Conservation (phyloP, 2,888 invertebrate species). For the Caenorhabditis drosophilae region DNA sequence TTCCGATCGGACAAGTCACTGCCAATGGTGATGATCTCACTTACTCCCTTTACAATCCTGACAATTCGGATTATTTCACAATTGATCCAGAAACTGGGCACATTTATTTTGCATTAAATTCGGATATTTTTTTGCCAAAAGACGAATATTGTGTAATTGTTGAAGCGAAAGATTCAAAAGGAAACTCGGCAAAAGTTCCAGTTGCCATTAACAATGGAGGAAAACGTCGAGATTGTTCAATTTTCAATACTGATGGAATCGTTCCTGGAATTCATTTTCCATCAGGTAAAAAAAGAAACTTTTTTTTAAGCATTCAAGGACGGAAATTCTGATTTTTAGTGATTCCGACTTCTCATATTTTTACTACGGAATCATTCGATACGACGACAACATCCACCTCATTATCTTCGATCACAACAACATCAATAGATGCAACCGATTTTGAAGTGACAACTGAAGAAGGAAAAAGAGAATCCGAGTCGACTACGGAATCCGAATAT, state of each 20-base stretch:
- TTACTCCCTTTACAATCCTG: constrained; percentile 40
- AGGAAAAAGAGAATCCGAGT: not conserved
- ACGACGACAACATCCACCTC: not conserved
- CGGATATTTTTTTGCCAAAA: constrained; percentile 12
- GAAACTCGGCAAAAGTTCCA: constrained; percentile 34
- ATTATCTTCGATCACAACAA: not conserved
- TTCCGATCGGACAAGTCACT: constrained; percentile 30
- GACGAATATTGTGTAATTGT: constrained; percentile 43
- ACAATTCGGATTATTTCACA: constrained; percentile 27
- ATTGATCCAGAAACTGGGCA: constrained; percentile 30
- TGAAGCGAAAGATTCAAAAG: constrained; percentile 33
- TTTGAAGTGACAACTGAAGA: not conserved
- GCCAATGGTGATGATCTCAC: constrained; percentile 30
- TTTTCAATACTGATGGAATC: constrained; percentile 23
- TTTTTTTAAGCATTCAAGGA: not conserved
- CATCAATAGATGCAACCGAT: not conserved
- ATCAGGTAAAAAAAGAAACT: not conserved
- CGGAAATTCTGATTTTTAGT: not conserved
- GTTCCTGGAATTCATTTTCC: constrained; percentile 20
- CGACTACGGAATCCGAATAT: constrained; percentile 1
- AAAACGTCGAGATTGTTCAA: constrained; percentile 12
- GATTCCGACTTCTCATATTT: not conserved
- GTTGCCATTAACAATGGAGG: constrained; percentile 45
- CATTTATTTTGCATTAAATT: constrained; percentile 24
- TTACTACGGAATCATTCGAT: not conserved